Percentiles rank a stretch among this genome's conserved stretches.
Evolutionary conservation across 1,140 invertebrate species (phyloP).

Genomic region (Drosophila setifemur): DNA sequence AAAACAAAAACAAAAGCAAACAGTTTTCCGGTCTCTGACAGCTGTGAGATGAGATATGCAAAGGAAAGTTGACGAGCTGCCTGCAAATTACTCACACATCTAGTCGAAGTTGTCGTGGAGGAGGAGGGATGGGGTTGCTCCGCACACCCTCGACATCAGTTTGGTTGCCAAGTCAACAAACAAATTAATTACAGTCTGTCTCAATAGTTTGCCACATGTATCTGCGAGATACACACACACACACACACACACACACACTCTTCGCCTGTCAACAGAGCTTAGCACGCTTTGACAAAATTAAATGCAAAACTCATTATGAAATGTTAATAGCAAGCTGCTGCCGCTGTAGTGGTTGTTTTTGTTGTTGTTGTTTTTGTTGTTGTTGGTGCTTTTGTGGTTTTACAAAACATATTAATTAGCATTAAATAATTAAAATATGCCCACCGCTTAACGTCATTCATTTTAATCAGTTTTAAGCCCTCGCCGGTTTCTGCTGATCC

Average conservation of each 20-base stretch:
- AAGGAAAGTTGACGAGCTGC: slow-evolving; percentile 64
- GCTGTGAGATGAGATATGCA: slow-evolving; percentile 63
- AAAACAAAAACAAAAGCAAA: too few species aligned
- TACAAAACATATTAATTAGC: slow-evolving; percentile 81
- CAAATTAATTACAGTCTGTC: slow-evolving; percentile 78
- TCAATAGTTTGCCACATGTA: slow-evolving; percentile 75
- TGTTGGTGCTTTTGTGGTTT: slow-evolving; percentile 60
- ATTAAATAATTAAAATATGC: slow-evolving; percentile 81
- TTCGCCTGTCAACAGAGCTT: slow-evolving; percentile 72
- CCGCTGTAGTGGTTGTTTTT: slow-evolving; percentile 7
- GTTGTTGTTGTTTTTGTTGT: slow-evolving; percentile 2
- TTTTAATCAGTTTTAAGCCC: slow-evolving; percentile 80
- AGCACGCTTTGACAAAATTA: slow-evolving; percentile 66
- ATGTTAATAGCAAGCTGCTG: slow-evolving; percentile 69
- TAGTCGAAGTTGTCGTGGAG: background rate
- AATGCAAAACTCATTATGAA: slow-evolving; percentile 80
- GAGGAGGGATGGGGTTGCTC: too few species aligned
- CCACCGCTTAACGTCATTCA: slow-evolving; percentile 75
- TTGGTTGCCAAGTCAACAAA: slow-evolving; percentile 77
- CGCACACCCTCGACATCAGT: background rate
- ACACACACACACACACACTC: slow-evolving; percentile 23
- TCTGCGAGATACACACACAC: slow-evolving; percentile 45
- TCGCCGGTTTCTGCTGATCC: slow-evolving; percentile 54
- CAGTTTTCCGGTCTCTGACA: slow-evolving; percentile 41
- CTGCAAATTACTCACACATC: slow-evolving; percentile 50